These are phyloP conservation scores for Agapostemon virescens DNA, from an alignment of 2,888 invertebrate species.

Conservation along the genomic window DNA sequence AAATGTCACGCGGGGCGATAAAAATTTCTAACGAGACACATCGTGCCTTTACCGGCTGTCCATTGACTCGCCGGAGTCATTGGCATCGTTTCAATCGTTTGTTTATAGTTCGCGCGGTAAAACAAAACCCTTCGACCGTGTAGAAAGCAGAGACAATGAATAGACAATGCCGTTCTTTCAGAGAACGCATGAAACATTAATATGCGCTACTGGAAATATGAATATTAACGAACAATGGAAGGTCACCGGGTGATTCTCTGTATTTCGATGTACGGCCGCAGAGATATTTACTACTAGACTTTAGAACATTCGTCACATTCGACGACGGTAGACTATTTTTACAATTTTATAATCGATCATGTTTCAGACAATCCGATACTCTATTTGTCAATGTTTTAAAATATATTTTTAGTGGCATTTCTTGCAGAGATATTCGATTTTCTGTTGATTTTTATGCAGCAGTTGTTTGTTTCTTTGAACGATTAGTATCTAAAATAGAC, in stretches of 20 bases:
- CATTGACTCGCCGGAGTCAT: constrained; percentile 24
- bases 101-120: background rate
- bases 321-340: too few species aligned
- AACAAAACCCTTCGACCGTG: constrained; percentile 29
- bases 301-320: too few species aligned
- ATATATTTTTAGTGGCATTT: too few species aligned
- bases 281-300: background rate
- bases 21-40: constrained; percentile 39
- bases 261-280: background rate
- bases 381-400: too few species aligned
- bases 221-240: background rate
- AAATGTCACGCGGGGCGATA: constrained; percentile 45
- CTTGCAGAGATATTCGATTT: too few species aligned
- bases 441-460: too few species aligned
- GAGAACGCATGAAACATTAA: background rate
- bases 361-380: too few species aligned
- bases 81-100: constrained; percentile 21
- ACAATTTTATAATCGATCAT: too few species aligned
- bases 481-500: too few species aligned
- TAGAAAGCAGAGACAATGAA: constrained; percentile 1
- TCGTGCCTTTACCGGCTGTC: background rate
- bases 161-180: constrained; percentile 7
- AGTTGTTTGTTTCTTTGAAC: too few species aligned
- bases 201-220: background rate
- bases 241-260: background rate